Evolutionary conservation across 2,797 vertebrate genomes (phyloP).

Genomic region (Tympanoctomys barrerae): DNA sequence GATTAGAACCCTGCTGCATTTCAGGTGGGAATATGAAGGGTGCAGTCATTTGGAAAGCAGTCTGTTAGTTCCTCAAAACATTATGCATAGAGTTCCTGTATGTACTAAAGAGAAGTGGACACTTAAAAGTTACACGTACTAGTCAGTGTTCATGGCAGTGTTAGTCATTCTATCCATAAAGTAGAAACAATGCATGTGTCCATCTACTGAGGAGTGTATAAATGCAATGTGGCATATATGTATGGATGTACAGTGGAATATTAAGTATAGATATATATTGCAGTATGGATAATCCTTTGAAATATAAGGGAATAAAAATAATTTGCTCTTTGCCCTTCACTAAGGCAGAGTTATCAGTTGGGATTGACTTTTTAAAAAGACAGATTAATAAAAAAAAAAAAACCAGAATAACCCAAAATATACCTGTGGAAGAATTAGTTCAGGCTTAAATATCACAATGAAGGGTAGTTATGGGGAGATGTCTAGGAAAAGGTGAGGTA

Average conservation of each 20-base stretch:
- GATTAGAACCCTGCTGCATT: background rate
- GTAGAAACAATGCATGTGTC: background rate
- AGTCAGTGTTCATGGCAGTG: background rate
- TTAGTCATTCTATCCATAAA: background rate
- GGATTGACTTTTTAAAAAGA: slow-evolving; percentile 13
- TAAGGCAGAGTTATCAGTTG: background rate
- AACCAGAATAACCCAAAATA: background rate
- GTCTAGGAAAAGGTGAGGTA: background rate
- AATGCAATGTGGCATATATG: background rate
- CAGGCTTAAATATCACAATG: background rate
- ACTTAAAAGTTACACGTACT: background rate
- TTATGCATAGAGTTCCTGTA: background rate
- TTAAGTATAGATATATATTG: background rate
- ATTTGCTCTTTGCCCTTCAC: background rate
- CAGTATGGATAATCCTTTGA: background rate
- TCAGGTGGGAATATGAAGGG: background rate
- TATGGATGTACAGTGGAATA: background rate
- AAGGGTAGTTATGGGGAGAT: background rate
- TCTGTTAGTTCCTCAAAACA: background rate
- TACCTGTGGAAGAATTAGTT: background rate
- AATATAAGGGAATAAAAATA: background rate
- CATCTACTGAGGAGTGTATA: background rate
- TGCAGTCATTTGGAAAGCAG: background rate
- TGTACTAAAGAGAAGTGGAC: slow-evolving; percentile 1
- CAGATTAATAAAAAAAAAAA: background rate